These are phyloP conservation scores for Zalophus californianus DNA, from an alignment of 2,797 vertebrate genomes.

Conservation along the genomic window DNA sequence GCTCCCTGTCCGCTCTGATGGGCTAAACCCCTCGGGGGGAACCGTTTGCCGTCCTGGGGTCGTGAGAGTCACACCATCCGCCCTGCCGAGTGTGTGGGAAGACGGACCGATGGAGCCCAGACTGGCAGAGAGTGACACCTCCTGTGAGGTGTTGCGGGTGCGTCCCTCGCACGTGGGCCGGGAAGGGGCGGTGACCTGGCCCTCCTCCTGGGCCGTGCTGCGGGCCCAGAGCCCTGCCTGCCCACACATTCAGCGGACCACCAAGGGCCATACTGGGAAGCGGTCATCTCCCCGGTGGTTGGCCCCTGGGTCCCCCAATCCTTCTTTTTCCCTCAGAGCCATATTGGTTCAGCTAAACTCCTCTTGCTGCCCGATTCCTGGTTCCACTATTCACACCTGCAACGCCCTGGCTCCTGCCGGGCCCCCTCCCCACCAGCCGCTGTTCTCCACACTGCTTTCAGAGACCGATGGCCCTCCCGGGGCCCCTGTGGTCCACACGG, in stretches of 20 bases:
- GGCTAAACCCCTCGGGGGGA: neutral
- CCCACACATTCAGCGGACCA: neutral
- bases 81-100: neutral
- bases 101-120: neutral
- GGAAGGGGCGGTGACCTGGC: neutral
- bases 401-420: fast-evolving
- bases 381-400: fast-evolving
- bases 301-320: neutral
- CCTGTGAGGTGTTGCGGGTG: neutral
- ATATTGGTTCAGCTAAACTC: neutral
- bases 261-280: fast-evolving
- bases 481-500: neutral
- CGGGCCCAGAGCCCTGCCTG: no score
- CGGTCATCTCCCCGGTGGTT: fast-evolving
- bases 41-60: fast-evolving
- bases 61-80: neutral
- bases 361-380: neutral
- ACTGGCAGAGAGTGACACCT: neutral
- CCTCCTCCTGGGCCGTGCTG: neutral
- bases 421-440: fast-evolving
- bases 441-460: neutral
- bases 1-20: neutral
- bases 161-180: neutral
- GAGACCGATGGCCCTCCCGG: neutral
- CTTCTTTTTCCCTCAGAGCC: neutral